These are phyloP conservation scores for Nanorana parkeri DNA, from an alignment of 2,113 vertebrate species.

Conservation along the genomic window DNA sequence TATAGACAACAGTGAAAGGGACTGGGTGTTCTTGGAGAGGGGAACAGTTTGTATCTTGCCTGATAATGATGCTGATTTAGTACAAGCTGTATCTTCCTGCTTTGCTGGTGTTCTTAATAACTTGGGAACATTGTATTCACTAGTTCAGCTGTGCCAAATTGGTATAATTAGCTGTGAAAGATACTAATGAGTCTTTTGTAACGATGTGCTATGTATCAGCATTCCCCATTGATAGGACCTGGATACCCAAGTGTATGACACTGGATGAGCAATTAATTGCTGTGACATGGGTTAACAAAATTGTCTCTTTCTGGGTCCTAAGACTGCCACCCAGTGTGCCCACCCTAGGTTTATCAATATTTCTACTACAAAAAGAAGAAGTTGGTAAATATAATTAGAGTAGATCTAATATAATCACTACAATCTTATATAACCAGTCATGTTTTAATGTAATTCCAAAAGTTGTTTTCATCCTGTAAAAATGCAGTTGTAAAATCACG, in stretches of 20 bases:
- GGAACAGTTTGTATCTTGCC: background rate
- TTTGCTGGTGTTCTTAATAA: conserved; percentile 13
- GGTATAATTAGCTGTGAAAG: conserved; percentile 25
- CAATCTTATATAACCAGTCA: too few relatives aligned
- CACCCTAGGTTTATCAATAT: too few relatives aligned
- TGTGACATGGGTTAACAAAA: too few relatives aligned
- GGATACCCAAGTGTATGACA: background rate
- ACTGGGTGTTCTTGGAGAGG: background rate
- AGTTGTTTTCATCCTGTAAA: too few relatives aligned
- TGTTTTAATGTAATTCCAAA: too few relatives aligned
- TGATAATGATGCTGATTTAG: conserved; percentile 7
- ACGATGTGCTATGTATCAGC: conserved; percentile 10
- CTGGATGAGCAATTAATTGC: background rate
- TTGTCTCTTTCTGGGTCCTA: too few relatives aligned
- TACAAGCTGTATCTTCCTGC: background rate
- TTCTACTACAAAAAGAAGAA: too few relatives aligned
- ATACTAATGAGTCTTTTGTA: conserved; percentile 34
- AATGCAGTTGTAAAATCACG: too few relatives aligned
- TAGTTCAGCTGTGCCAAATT: conserved; percentile 25
- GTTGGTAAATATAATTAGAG: too few relatives aligned
- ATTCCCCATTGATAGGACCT: conserved; percentile 8
- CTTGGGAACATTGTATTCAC: conserved; percentile 41
- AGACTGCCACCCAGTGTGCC: too few relatives aligned
- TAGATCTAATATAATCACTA: too few relatives aligned
- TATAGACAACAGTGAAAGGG: background rate